Conservation (phyloP, 1,140 invertebrate genomes). For the Leptinotarsa defecta region DNA sequence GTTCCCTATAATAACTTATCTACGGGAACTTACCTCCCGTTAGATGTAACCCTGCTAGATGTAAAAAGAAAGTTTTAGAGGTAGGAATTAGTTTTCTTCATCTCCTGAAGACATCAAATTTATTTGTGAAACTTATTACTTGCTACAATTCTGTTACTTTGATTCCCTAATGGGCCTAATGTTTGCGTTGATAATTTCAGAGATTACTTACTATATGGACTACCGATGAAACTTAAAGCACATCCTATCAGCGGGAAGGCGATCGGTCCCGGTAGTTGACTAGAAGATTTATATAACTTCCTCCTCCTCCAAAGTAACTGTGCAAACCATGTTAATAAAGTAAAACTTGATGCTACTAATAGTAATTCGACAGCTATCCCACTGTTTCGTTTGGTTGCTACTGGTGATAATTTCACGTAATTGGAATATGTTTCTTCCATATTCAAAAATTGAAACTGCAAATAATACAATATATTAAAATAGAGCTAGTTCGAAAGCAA, state of each 20-base stretch:
- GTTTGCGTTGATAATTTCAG: background rate
- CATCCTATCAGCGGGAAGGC: conserved; percentile 64
- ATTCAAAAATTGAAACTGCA: background rate
- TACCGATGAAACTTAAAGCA: conserved; percentile 59
- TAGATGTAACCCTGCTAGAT: too few species aligned
- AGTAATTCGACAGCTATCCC: conserved; percentile 14
- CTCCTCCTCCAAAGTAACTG: conserved; percentile 36
- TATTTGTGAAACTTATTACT: too few species aligned
- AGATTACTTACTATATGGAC: conserved; percentile 57
- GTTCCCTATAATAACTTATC: too few species aligned
- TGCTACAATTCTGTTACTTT: background rate
- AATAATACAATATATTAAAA: too few species aligned
- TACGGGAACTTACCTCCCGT: too few species aligned
- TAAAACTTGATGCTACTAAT: conserved; percentile 7
- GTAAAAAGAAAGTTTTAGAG: too few species aligned
- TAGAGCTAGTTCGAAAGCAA: too few species aligned
- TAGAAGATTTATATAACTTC: conserved; percentile 48
- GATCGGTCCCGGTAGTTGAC: conserved; percentile 59
- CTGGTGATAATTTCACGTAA: background rate
- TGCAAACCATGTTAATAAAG: conserved; percentile 27
- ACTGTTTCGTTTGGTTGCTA: conserved; percentile 4
- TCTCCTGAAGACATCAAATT: too few species aligned
- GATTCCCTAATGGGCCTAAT: background rate
- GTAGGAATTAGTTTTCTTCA: too few species aligned
- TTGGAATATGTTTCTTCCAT: conserved; percentile 12